Conservation (phyloP, 2,888 invertebrate genomes). For the Apeira syringaria region DNA sequence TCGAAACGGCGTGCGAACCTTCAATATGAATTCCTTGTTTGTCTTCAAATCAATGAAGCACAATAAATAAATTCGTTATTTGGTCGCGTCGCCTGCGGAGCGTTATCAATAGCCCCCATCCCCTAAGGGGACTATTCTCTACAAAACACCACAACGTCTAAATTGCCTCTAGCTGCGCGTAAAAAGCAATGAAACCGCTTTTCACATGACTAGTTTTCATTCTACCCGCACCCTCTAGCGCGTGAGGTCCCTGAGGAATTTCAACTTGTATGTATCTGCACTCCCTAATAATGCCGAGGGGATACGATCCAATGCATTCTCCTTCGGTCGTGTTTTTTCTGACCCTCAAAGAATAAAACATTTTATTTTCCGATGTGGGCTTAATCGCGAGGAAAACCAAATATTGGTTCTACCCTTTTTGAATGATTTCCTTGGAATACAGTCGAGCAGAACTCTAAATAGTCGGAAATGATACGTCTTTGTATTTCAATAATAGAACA, state of each 20-base stretch:
- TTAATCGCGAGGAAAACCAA: slow-evolving; percentile 21
- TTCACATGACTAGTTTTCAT: slow-evolving; percentile 80
- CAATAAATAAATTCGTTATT: slow-evolving; percentile 40
- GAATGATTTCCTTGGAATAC: too few species aligned
- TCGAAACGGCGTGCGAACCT: slow-evolving; percentile 13
- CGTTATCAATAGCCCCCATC: slow-evolving; percentile 56
- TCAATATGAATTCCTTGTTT: slow-evolving; percentile 18
- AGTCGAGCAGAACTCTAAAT: too few species aligned
- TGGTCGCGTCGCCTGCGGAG: slow-evolving; percentile 50
- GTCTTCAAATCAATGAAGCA: slow-evolving; percentile 48
- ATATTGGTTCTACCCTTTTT: slow-evolving; percentile 18
- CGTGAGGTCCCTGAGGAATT: slow-evolving; percentile 69
- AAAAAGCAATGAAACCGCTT: slow-evolving; percentile 80
- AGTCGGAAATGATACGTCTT: too few species aligned
- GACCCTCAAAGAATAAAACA: slow-evolving; percentile 24
- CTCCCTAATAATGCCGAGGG: slow-evolving; percentile 68
- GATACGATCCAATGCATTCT: slow-evolving; percentile 52
- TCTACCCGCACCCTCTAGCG: slow-evolving; percentile 58
- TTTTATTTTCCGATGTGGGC: slow-evolving; percentile 21
- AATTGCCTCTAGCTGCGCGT: slow-evolving; percentile 78
- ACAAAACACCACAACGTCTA: slow-evolving; percentile 72
- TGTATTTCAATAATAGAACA: too few species aligned
- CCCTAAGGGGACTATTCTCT: slow-evolving; percentile 47
- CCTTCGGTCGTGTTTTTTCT: slow-evolving; percentile 35
- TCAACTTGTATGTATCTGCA: slow-evolving; percentile 69